phyloP scores from a whole-genome alignment of 2,113 vertebrate species.

The Pardalotus punctatus region DNA sequence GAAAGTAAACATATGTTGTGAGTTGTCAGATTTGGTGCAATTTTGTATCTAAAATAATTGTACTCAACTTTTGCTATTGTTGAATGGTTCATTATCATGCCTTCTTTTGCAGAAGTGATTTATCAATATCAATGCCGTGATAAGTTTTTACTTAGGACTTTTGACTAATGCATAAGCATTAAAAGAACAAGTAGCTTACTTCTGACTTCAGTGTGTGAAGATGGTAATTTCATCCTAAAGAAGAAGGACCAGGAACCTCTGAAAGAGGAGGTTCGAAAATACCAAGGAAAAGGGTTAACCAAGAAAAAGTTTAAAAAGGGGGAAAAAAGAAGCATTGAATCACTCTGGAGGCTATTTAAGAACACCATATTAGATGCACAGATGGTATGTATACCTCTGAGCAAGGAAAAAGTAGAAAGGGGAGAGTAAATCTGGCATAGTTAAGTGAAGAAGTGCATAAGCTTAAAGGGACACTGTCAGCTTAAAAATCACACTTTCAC shows the following conservation, averaged over 20 bases:
- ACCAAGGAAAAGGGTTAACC: constrained; percentile 41
- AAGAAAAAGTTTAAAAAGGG: not conserved
- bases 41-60: not conserved
- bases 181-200: not conserved
- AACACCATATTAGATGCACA: constrained; percentile 62
- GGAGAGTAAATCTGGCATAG: constrained; percentile 77
- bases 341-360: constrained; percentile 61
- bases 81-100: not conserved
- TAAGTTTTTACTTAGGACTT: not conserved
- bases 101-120: not conserved
- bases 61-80: not conserved
- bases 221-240: not conserved
- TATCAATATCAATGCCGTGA: not conserved
- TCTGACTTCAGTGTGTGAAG: not conserved
- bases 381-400: constrained; percentile 77
- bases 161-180: not conserved
- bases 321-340: constrained; percentile 5
- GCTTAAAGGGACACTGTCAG: constrained; percentile 74
- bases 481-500: constrained; percentile 65
- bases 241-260: not conserved
- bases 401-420: constrained; percentile 66
- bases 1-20: not conserved
- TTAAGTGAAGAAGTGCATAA: constrained; percentile 72
- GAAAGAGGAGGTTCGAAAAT: not conserved
- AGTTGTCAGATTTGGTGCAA: not conserved